Evolutionary conservation across 1,140 invertebrate genomes (phyloP).

Genomic region (Zaprionus gabonicus): DNA sequence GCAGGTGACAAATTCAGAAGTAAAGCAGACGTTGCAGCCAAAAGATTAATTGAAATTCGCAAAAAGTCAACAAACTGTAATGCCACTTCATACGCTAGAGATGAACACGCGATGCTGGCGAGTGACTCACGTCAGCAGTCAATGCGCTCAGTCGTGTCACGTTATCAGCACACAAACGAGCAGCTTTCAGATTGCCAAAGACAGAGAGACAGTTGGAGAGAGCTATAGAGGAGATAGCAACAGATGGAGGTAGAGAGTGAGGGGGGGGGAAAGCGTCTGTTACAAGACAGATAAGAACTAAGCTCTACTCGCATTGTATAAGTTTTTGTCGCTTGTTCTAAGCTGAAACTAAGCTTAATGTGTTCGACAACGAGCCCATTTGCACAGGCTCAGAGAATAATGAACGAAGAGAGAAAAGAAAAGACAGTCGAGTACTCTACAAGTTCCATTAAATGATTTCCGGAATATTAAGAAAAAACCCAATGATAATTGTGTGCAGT

Average conservation of each 20-base stretch:
- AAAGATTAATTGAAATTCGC: constrained; percentile 60
- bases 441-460: too few relatives aligned
- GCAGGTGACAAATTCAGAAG: constrained; percentile 41
- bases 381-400: too few relatives aligned
- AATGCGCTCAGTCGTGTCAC: not conserved
- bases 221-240: not conserved
- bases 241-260: too few relatives aligned
- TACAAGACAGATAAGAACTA: not conserved
- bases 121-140: not conserved
- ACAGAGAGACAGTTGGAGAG: not conserved
- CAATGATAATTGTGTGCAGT: too few relatives aligned
- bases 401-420: too few relatives aligned
- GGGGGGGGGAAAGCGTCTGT: not conserved
- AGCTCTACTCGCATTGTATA: not conserved
- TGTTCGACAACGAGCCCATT: too few relatives aligned
- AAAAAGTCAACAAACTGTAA: constrained; percentile 19
- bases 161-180: not conserved
- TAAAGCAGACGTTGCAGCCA: constrained; percentile 39
- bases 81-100: not conserved
- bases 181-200: not conserved
- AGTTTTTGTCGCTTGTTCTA: too few relatives aligned
- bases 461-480: too few relatives aligned
- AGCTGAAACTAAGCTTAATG: too few relatives aligned
- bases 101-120: not conserved
- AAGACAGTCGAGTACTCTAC: too few relatives aligned